Percentiles rank a stretch among this genome's conserved stretches.
phyloP scores from a whole-genome alignment of 2,113 vertebrate species.

The Pleuronectes platessa region DNA sequence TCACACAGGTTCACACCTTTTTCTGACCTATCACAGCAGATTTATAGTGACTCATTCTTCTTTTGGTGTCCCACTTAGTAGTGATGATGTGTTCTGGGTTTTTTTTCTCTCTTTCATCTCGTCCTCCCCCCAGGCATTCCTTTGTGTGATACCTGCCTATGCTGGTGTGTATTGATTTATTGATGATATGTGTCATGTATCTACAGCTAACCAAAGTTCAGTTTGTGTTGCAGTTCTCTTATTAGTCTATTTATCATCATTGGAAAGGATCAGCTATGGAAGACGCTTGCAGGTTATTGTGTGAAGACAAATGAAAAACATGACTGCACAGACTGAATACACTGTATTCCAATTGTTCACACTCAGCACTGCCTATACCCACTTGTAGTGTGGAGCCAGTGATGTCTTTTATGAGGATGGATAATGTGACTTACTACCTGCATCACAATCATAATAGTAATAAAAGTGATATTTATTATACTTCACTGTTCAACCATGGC shows the following conservation, averaged over 20 bases:
- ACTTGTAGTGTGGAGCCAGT: not conserved
- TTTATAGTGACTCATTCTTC: slow-evolving; percentile 44
- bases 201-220: slow-evolving; percentile 7
- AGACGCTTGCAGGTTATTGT: too few species aligned
- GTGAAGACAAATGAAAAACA: too few species aligned
- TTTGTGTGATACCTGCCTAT: slow-evolving; percentile 17
- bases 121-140: not conserved
- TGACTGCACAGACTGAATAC: not conserved
- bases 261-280: too few species aligned
- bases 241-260: too few species aligned
- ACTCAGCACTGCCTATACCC: not conserved
- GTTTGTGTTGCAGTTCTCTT: not conserved
- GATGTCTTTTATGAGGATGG: not conserved
- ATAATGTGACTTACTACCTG: not conserved
- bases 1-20: slow-evolving; percentile 41
- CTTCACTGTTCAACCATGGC: too few species aligned
- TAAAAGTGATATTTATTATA: not conserved
- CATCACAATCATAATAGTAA: not conserved
- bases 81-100: not conserved
- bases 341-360: not conserved
- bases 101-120: not conserved
- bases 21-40: slow-evolving; percentile 34
- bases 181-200: slow-evolving; percentile 36
- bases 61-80: not conserved
- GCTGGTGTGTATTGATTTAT: slow-evolving; percentile 43